phyloP scores from a whole-genome alignment of 2,888 invertebrate species.

The Xestia ashworthii region DNA sequence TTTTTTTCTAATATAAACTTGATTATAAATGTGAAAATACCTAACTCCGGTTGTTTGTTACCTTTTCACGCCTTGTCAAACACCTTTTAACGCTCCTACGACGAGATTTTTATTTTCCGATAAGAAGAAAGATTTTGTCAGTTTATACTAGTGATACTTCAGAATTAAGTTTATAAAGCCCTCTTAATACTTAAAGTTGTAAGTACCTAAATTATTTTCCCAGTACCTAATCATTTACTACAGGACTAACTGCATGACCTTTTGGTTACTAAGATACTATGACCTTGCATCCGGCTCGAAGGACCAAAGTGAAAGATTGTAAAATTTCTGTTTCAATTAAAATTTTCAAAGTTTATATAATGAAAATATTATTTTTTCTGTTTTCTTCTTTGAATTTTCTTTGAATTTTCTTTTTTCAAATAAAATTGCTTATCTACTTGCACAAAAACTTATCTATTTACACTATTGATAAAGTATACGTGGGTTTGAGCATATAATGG shows the following conservation, averaged over 20 bases:
- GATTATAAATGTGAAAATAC: not conserved
- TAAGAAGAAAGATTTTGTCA: not conserved
- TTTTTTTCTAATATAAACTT: not conserved
- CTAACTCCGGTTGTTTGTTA: not conserved
- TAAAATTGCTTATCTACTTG: not conserved
- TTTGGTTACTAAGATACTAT: not conserved
- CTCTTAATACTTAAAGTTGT: not conserved
- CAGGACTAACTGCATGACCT: not conserved
- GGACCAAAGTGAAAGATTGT: not conserved
- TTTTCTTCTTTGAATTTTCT: too few species aligned
- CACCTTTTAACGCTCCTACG: not conserved
- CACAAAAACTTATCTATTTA: not conserved
- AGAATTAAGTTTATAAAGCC: not conserved
- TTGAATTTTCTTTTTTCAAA: not conserved
- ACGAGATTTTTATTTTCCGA: not conserved
- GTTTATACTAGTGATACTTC: too few species aligned
- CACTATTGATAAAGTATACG: not conserved
- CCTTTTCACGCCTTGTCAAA: not conserved
- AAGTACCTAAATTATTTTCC: not conserved
- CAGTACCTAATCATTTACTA: not conserved
- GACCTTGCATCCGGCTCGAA: constrained; percentile 1
- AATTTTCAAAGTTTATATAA: too few species aligned
- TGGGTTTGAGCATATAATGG: not conserved
- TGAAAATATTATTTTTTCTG: too few species aligned
- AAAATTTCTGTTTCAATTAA: too few species aligned